Conservation (phyloP, 2,797 vertebrate genomes). For the Craterocephalus amniculus region DNA sequence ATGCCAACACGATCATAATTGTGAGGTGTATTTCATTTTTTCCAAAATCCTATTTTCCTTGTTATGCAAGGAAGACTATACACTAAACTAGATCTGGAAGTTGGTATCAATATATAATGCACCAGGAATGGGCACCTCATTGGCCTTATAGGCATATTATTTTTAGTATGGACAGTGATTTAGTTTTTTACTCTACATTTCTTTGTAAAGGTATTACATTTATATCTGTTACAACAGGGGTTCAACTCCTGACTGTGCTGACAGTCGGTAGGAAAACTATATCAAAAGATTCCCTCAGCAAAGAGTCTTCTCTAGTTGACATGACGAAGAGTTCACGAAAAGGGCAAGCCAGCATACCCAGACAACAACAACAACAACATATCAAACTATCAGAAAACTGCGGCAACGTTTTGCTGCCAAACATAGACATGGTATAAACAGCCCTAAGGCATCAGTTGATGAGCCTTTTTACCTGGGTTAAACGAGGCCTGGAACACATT, state of each 20-base stretch:
- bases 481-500: slow-evolving; percentile 60
- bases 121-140: neutral
- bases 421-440: slow-evolving; percentile 59
- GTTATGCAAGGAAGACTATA: neutral
- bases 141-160: neutral
- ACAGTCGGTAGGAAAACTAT: slow-evolving; percentile 25
- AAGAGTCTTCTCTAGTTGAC: slow-evolving; percentile 46
- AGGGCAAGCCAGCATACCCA: slow-evolving; percentile 59
- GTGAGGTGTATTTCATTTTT: neutral
- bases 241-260: slow-evolving; percentile 13
- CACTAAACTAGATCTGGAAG: slow-evolving; percentile 2
- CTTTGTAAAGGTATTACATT: slow-evolving; percentile 3
- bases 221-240: slow-evolving; percentile 16
- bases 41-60: slow-evolving; percentile 5
- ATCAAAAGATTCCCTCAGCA: slow-evolving; percentile 33
- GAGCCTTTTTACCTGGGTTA: slow-evolving; percentile 65
- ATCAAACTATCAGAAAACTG: slow-evolving; percentile 62
- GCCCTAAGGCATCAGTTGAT: slow-evolving; percentile 69
- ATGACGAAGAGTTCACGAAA: slow-evolving; percentile 59
- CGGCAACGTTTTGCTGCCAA: slow-evolving; percentile 54
- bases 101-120: neutral
- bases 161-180: neutral
- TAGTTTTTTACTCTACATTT: neutral
- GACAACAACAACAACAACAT: slow-evolving; percentile 38
- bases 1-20: neutral